Conservation (phyloP, 2,888 invertebrate genomes). For the Tineola bisselliella region DNA sequence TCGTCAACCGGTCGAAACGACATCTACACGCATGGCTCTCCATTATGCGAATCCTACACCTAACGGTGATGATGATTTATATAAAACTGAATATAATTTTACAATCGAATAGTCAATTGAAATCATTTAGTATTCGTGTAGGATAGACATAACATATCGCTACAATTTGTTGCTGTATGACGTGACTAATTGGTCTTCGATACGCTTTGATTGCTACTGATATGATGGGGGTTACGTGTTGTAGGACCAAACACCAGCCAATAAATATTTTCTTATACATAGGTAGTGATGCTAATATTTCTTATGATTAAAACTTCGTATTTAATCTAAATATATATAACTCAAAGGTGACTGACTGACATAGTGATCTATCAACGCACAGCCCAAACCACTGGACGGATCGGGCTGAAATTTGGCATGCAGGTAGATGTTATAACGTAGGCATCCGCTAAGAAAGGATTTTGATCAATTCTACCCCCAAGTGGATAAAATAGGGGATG, state of each 20-base stretch:
- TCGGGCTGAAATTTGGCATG: too few species aligned
- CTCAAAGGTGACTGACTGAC: too few species aligned
- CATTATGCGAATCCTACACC: background rate
- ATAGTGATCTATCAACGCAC: too few species aligned
- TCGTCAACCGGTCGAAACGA: slow-evolving; percentile 44
- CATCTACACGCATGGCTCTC: slow-evolving; percentile 1
- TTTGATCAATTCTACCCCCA: too few species aligned
- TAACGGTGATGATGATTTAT: background rate
- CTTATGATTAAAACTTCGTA: too few species aligned
- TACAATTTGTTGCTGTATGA: background rate
- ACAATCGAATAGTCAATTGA: too few species aligned
- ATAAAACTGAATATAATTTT: background rate
- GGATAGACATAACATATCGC: background rate
- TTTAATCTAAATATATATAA: too few species aligned
- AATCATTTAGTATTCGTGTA: background rate
- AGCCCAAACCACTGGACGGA: too few species aligned
- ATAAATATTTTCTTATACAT: background rate
- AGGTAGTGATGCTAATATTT: too few species aligned
- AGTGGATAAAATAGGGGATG: too few species aligned
- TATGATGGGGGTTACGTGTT: background rate
- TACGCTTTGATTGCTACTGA: slow-evolving; percentile 6
- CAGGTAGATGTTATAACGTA: too few species aligned
- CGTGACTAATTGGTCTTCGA: background rate
- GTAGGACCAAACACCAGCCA: background rate
- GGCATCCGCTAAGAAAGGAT: too few species aligned